phyloP scores from a whole-genome alignment of 2,797 vertebrate species.

The Odontamblyopus rebecca region DNA sequence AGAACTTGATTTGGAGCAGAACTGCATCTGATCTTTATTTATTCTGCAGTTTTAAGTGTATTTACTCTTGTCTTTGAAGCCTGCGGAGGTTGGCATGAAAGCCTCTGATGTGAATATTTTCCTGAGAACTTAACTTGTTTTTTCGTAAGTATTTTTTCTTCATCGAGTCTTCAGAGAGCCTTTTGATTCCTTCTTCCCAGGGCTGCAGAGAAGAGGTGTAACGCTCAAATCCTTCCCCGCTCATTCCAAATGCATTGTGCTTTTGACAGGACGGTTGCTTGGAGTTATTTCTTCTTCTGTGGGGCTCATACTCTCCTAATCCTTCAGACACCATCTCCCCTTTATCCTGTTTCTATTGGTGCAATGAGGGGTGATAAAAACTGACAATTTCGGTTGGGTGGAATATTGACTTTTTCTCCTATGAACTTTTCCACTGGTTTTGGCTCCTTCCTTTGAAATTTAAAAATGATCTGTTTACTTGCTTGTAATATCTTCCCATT shows the following conservation, averaged over 20 bases:
- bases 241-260: conserved; percentile 60
- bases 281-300: conserved; percentile 34
- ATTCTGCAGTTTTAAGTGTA: conserved; percentile 10
- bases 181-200: conserved; percentile 43
- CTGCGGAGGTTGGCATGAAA: conserved; percentile 16
- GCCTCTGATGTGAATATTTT: conserved; percentile 23
- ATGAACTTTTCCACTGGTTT: conserved; percentile 25
- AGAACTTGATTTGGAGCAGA: not conserved
- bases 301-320: conserved; percentile 33
- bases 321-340: conserved; percentile 51
- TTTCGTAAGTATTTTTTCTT: conserved; percentile 28
- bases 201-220: conserved; percentile 35
- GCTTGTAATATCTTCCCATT: conserved; percentile 33
- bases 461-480: conserved; percentile 32
- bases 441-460: conserved; percentile 18
- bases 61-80: conserved; percentile 21
- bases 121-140: conserved; percentile 23
- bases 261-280: conserved; percentile 50
- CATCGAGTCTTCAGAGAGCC: conserved; percentile 29
- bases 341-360: conserved; percentile 39
- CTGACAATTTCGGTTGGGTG: conserved; percentile 62
- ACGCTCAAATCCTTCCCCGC: conserved; percentile 37
- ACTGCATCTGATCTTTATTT: not conserved
- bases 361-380: conserved; percentile 43
- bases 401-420: conserved; percentile 54